Percentiles rank a stretch among this genome's conserved stretches.
phyloP scores from a whole-genome alignment of 2,113 vertebrate genomes.

The Pipa parva region DNA sequence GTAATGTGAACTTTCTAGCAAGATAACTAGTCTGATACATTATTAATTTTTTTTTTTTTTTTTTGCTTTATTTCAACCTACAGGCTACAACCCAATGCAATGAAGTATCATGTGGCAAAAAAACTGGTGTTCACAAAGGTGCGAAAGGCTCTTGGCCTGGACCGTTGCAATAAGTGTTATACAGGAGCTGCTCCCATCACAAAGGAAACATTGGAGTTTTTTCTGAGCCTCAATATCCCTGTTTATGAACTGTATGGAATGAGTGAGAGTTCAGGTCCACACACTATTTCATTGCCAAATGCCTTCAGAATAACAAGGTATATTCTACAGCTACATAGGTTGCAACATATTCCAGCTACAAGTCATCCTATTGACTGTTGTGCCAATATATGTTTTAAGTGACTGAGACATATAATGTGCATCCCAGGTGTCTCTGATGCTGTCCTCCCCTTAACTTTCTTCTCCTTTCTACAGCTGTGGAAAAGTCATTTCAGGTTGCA shows the following conservation, averaged over 20 bases:
- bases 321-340: fast-evolving
- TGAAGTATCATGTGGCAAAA: conserved; percentile 78
- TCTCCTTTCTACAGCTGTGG: conserved; percentile 68
- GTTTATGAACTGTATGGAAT: conserved; percentile 86
- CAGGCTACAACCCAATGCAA: conserved; percentile 25
- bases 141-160: conserved; percentile 75
- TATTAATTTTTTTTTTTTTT: background rate
- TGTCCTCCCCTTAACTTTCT: too few relatives aligned
- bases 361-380: too few relatives aligned
- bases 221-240: conserved; percentile 85
- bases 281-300: conserved; percentile 57
- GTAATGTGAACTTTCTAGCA: background rate
- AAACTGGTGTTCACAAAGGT: conserved; percentile 80
- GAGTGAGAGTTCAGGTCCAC: conserved; percentile 85
- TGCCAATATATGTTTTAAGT: too few relatives aligned
- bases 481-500: conserved; percentile 70
- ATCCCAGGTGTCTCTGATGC: too few relatives aligned
- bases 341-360: too few relatives aligned
- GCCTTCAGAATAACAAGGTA: conserved; percentile 76
- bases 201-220: conserved; percentile 83
- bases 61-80: background rate
- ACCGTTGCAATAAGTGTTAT: conserved; percentile 75
- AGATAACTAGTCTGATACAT: background rate
- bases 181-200: conserved; percentile 81
- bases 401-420: too few relatives aligned